phyloP scores from a whole-genome alignment of 1,140 invertebrate genomes.

The Drosophila dunni region DNA sequence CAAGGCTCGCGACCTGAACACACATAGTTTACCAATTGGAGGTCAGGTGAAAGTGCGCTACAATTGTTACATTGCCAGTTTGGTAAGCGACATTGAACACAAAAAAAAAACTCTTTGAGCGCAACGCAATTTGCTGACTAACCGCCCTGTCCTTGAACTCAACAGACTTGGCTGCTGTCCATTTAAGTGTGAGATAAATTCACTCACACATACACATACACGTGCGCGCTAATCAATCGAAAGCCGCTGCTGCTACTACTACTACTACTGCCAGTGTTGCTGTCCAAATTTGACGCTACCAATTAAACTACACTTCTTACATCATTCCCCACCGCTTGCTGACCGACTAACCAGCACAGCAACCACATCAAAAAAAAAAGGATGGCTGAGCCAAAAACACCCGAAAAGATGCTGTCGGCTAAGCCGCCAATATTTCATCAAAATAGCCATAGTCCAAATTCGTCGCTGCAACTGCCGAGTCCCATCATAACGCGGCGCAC shows the following conservation, averaged over 20 bases:
- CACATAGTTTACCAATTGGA: conserved; percentile 2
- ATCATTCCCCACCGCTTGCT: conserved; percentile 27
- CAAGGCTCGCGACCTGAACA: conserved; percentile 24
- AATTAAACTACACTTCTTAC: conserved; percentile 29
- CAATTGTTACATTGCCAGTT: conserved; percentile 18
- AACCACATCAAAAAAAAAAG: conserved; percentile 12
- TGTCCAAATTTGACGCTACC: background rate
- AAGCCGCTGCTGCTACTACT: conserved; percentile 26
- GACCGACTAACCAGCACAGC: conserved; percentile 24
- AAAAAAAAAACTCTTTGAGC: conserved; percentile 31
- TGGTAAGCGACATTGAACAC: conserved; percentile 36
- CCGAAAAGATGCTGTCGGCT: conserved; percentile 74
- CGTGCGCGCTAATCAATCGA: conserved; percentile 25
- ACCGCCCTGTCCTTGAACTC: conserved; percentile 71
- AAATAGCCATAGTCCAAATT: conserved; percentile 79
- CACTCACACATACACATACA: conserved; percentile 25
- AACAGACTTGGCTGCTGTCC: conserved; percentile 73
- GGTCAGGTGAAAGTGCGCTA: conserved; percentile 12
- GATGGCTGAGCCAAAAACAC: conserved; percentile 77
- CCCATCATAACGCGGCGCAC: conserved; percentile 92
- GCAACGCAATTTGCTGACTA: conserved; percentile 75
- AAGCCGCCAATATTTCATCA: conserved; percentile 75
- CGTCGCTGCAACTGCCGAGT: conserved; percentile 88
- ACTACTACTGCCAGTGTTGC: background rate
- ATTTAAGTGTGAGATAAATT: conserved; percentile 36